These are phyloP conservation scores for Orthonevra nobilis DNA, from an alignment of 2,888 invertebrate genomes.

Conservation along the genomic window DNA sequence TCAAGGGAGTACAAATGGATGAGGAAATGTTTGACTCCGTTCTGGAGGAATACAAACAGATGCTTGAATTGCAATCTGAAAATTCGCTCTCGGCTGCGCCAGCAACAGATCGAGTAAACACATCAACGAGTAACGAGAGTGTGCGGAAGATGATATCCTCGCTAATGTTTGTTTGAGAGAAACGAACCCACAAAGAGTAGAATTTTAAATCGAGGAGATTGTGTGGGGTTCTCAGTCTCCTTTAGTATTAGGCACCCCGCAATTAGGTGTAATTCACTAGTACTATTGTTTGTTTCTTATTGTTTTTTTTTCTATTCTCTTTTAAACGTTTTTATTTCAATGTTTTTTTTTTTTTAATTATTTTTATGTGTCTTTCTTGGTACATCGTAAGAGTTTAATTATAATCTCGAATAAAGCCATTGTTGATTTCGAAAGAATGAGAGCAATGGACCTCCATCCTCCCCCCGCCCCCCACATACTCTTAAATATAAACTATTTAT, in stretches of 20 bases:
- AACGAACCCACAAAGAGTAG: neutral
- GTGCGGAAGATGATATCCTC: constrained; percentile 74
- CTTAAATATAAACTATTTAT: constrained; percentile 56
- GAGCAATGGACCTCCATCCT: constrained; percentile 26
- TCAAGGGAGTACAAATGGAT: constrained; percentile 74
- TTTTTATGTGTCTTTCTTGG: constrained; percentile 12
- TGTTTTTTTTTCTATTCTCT: constrained; percentile 50
- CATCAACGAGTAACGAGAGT: constrained; percentile 72
- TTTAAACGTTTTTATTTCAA: constrained; percentile 50
- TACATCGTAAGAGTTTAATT: constrained; percentile 7
- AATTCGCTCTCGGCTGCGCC: constrained; percentile 51
- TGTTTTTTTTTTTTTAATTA: constrained; percentile 35
- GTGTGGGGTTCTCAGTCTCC: constrained; percentile 50
- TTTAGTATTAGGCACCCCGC: constrained; percentile 49
- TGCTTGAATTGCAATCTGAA: constrained; percentile 59
- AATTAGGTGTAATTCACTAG: constrained; percentile 64
- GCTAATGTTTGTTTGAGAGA: constrained; percentile 70
- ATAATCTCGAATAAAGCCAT: constrained; percentile 12
- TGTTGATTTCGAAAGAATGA: constrained; percentile 25
- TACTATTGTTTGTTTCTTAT: constrained; percentile 63
- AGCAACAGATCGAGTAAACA: constrained; percentile 62
- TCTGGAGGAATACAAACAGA: constrained; percentile 72
- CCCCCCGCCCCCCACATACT: constrained; percentile 28
- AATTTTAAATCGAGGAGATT: constrained; percentile 17
- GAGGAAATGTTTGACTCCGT: constrained; percentile 74